Conservation (phyloP, 2,888 invertebrate genomes). For the Mythimna albipuncta region DNA sequence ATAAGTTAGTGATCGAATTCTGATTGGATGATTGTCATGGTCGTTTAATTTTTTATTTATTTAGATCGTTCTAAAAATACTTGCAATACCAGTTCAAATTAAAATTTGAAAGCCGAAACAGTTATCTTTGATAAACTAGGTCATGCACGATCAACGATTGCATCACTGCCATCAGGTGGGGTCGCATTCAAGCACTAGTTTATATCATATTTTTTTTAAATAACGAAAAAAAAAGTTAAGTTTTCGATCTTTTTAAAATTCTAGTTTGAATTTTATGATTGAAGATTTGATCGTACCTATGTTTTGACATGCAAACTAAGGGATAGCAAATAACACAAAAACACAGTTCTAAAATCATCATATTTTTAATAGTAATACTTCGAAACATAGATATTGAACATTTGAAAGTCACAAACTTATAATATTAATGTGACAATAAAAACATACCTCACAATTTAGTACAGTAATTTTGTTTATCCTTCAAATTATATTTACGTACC, state of each 20-base stretch:
- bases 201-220: no score
- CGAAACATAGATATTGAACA: conserved; percentile 35
- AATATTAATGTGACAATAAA: conserved; percentile 7
- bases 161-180: no score
- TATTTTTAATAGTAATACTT: conserved; percentile 58
- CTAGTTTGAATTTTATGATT: no score
- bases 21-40: neutral
- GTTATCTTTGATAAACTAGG: no score
- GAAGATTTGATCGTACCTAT: no score
- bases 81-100: neutral
- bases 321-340: neutral
- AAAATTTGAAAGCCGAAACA: neutral
- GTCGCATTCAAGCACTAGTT: no score
- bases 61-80: neutral
- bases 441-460: neutral
- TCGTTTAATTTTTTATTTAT: no score
- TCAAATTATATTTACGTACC: neutral
- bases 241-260: no score
- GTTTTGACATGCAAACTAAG: neutral
- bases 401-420: conserved; percentile 33
- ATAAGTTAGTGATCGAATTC: neutral
- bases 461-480: conserved; percentile 3
- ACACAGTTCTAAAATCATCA: neutral
- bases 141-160: no score
- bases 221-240: neutral